Conservation (phyloP, 2,888 invertebrate genomes). For the Adela reaumurella region DNA sequence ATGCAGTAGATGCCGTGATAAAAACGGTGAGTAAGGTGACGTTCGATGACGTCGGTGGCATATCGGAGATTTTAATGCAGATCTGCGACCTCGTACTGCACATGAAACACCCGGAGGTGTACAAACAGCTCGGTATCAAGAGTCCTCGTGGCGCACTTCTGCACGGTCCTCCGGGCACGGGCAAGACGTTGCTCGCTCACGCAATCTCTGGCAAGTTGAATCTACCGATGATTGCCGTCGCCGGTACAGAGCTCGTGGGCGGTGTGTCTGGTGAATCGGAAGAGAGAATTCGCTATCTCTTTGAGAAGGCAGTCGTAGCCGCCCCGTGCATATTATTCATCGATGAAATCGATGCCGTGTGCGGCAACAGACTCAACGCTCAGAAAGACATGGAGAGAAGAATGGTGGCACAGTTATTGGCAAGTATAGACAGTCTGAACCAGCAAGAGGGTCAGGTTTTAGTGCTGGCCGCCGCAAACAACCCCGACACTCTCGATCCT, state of each 20-base stretch:
- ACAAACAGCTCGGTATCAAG: conserved; percentile 75
- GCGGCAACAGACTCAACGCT: conserved; percentile 83
- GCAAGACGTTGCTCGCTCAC: conserved; percentile 78
- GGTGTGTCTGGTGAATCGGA: conserved; percentile 97
- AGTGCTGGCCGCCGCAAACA: conserved; percentile 94
- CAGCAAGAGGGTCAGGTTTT: conserved; percentile 62
- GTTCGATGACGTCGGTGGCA: conserved; percentile 80
- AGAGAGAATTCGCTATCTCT: conserved; percentile 85
- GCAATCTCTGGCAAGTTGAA: conserved; percentile 84
- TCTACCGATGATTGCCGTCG: conserved; percentile 80
- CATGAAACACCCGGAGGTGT: conserved; percentile 88
- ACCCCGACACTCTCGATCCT: conserved; percentile 89
- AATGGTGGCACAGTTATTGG: conserved; percentile 88
- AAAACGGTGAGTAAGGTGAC: conserved; percentile 43
- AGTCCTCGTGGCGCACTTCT: conserved; percentile 88
- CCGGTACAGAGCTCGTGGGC: conserved; percentile 89
- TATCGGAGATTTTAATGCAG: conserved; percentile 65
- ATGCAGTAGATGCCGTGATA: conserved; percentile 25
- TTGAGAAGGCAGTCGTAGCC: conserved; percentile 73
- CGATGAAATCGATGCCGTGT: conserved; percentile 97
- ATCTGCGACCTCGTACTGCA: conserved; percentile 77
- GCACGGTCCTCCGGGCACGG: conserved; percentile 96
- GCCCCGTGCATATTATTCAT: conserved; percentile 88
- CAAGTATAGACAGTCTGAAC: conserved; percentile 78
- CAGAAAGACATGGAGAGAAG: conserved; percentile 95